Evolutionary conservation across 2,888 invertebrate species (phyloP), one percentile per base, ranked within the genome.

Genomic region (Tenthredo livida): DNA sequence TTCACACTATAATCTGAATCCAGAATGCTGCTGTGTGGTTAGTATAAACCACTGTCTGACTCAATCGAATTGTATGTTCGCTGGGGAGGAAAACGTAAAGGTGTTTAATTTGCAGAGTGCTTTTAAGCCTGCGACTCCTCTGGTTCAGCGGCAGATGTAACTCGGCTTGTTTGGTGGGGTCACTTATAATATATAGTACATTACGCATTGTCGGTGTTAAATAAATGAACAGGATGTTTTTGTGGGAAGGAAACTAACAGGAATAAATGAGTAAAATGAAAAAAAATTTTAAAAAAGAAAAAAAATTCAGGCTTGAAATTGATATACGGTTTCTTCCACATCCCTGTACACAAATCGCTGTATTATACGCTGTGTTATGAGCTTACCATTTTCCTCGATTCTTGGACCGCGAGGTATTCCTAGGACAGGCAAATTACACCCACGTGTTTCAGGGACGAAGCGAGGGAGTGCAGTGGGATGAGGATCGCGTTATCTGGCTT

Each of bases 401-500:
- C 67, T 25, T 67, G 67, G 67, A 67, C 67, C 67, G 25, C 61
- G 29, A 33, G 67, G 33, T 67, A 67, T 67, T 67, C 67, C 67
- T 67, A 67, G 67, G 67, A 67, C 67, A 67, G 67, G 80, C 58
- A 58, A 80, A 80, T 80, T 80, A 37, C 58, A 54, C 25, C 50
- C 77, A 77, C 77, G 77, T 77, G 77, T 61, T 61, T 12, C 12
- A 40, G n/a, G n/a, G 21, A 40, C 17, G 6, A 25, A 21, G 33
- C 43, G 54, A 29, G 77, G 77, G 7, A 54, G 50, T 50, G 54
- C 54, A 54, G 29, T 50, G 33, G 47, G 50, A 33, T n/a, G 77
- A 61, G 80, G 78, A 50, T n/a, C 61, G 58, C 61, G 80, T 80
- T 80, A 80, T 80, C 80, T 80, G 80, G 80, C 40, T 80, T 80